Percentiles rank a stretch among this genome's conserved stretches.
phyloP scores from a whole-genome alignment of 1,140 invertebrate species.

The Antheraea pernyi region DNA sequence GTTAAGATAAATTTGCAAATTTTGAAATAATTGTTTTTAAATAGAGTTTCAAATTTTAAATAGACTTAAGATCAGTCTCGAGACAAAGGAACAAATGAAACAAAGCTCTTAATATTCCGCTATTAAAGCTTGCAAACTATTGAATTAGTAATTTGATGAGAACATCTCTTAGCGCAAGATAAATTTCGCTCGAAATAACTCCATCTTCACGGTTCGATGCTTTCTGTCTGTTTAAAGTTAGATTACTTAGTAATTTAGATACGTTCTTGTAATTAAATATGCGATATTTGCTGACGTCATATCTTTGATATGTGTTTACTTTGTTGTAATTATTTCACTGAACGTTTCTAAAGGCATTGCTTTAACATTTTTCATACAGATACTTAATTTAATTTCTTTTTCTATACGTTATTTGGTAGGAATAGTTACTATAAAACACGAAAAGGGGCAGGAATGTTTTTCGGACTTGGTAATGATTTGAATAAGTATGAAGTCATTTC shows the following conservation, averaged over 20 bases:
- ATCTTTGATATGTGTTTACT: no score
- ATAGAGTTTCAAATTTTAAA: neutral
- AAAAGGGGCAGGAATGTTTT: no score
- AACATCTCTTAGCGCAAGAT: constrained; percentile 1
- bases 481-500: no score
- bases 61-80: neutral
- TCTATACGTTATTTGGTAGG: no score
- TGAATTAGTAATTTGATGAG: constrained; percentile 3
- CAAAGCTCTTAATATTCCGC: neutral
- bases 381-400: no score
- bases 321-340: neutral
- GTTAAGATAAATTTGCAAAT: neutral
- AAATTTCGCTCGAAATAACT: constrained; percentile 1
- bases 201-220: neutral
- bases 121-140: neutral
- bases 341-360: neutral
- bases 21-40: neutral
- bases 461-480: no score
- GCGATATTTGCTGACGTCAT: neutral
- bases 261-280: neutral
- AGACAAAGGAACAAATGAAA: neutral
- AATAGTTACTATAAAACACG: no score
- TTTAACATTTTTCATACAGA: no score
- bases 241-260: neutral
- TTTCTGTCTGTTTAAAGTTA: neutral